Evolutionary conservation across 2,888 invertebrate genomes (phyloP).

Genomic region (Spilosoma lubricipeda): DNA sequence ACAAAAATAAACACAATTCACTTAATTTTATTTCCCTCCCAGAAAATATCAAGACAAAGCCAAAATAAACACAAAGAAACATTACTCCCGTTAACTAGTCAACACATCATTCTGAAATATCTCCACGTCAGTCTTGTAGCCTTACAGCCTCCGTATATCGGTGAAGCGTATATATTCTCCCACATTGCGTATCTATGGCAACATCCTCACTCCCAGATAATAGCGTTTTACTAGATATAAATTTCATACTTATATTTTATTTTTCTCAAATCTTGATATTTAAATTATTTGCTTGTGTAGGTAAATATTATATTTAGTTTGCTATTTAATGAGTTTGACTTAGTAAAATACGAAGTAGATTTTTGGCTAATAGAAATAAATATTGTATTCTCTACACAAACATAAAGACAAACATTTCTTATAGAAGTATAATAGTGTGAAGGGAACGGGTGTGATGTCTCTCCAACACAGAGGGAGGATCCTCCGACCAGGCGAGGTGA

Average conservation of each 20-base stretch:
- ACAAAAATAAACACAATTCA: not conserved
- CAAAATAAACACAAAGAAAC: slow-evolving; percentile 9
- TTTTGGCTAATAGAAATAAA: not conserved
- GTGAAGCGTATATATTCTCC: not conserved
- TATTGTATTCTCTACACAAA: not conserved
- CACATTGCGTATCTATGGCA: not conserved
- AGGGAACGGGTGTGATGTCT: no score
- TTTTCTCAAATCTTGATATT: not conserved
- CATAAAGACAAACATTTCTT: no score
- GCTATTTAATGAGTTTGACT: not conserved
- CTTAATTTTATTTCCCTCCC: slow-evolving; percentile 2
- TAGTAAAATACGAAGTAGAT: not conserved
- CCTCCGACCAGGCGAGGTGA: no score
- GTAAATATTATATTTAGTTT: not conserved
- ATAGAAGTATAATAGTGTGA: no score
- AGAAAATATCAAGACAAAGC: slow-evolving; percentile 14
- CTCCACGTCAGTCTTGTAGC: slow-evolving; percentile 15
- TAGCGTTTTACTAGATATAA: slow-evolving; percentile 3
- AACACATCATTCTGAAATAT: slow-evolving; percentile 23
- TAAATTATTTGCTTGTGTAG: not conserved
- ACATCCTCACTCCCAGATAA: not conserved
- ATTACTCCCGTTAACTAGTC: slow-evolving; percentile 19
- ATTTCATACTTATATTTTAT: not conserved
- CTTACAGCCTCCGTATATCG: not conserved
- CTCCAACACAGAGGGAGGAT: no score